Evolutionary conservation across 2,113 vertebrate species (phyloP).

Genomic region (Anguilla rostrata): DNA sequence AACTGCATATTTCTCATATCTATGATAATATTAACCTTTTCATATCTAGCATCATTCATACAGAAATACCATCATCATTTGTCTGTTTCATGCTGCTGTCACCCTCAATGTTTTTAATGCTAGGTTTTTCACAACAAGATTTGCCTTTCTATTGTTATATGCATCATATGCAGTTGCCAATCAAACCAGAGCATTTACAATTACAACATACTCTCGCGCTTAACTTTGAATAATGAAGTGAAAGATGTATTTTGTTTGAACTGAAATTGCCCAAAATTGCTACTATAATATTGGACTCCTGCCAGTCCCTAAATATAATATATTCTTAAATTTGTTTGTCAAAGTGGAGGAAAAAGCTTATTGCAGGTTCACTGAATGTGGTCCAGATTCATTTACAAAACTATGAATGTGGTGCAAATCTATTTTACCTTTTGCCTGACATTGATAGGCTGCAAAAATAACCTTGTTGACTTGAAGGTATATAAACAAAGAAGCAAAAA

Average conservation of each 20-base stretch:
- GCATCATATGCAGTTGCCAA: not conserved
- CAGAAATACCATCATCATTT: not conserved
- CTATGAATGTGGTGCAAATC: no score
- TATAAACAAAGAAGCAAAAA: not conserved
- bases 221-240: not conserved
- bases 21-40: slow-evolving; percentile 3
- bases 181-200: not conserved
- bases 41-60: not conserved
- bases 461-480: not conserved
- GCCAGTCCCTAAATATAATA: no score
- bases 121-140: not conserved
- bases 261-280: no score
- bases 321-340: no score
- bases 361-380: no score
- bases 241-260: not conserved
- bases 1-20: not conserved
- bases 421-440: no score
- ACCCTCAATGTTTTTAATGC: not conserved
- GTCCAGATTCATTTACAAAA: no score
- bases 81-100: not conserved
- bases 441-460: no score
- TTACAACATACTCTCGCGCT: no score
- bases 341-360: no score
- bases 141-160: not conserved
- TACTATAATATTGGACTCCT: no score